These are phyloP conservation scores for Drosophila pruinosa DNA, from an alignment of 1,140 invertebrate genomes.

Conservation along the genomic window DNA sequence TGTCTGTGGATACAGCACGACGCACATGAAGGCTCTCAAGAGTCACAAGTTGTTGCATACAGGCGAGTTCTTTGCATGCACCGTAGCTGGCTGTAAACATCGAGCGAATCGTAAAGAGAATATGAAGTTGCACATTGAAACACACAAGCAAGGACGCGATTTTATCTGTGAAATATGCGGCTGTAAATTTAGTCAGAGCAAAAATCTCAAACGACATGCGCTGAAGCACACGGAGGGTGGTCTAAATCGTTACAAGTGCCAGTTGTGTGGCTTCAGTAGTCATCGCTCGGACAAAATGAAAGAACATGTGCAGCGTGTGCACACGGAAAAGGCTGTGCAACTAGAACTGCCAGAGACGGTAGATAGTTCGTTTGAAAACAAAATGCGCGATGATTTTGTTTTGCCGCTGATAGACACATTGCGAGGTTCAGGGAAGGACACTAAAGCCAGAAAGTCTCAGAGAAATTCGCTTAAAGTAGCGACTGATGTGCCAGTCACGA, in stretches of 20 bases:
- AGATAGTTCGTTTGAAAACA: constrained; percentile 71
- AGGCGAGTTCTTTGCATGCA: constrained; percentile 84
- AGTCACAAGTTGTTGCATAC: constrained; percentile 85
- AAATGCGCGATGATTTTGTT: constrained; percentile 64
- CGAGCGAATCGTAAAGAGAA: constrained; percentile 84
- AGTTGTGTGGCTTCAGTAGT: constrained; percentile 84
- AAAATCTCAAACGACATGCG: constrained; percentile 84
- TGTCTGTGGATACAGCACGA: constrained; percentile 86
- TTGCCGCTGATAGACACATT: constrained; percentile 46
- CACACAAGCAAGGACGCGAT: constrained; percentile 85
- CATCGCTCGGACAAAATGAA: constrained; percentile 85
- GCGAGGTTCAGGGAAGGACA: background rate
- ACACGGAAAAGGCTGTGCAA: constrained; percentile 81
- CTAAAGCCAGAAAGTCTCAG: background rate
- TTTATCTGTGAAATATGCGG: constrained; percentile 84
- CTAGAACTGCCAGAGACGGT: constrained; percentile 77
- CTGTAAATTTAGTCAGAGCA: constrained; percentile 83
- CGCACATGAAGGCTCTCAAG: constrained; percentile 85
- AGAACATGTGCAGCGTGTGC: constrained; percentile 83
- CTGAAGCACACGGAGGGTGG: constrained; percentile 81
- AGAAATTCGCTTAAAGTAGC: background rate
- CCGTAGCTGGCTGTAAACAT: constrained; percentile 83
- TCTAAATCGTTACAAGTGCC: constrained; percentile 75
- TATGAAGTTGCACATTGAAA: constrained; percentile 84
- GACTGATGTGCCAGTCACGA: background rate